Evolutionary conservation across 92 coral and sea anemone species (phyloP), one percentile per base, ranked within the genome.

Genomic region (Porites divaricata): DNA sequence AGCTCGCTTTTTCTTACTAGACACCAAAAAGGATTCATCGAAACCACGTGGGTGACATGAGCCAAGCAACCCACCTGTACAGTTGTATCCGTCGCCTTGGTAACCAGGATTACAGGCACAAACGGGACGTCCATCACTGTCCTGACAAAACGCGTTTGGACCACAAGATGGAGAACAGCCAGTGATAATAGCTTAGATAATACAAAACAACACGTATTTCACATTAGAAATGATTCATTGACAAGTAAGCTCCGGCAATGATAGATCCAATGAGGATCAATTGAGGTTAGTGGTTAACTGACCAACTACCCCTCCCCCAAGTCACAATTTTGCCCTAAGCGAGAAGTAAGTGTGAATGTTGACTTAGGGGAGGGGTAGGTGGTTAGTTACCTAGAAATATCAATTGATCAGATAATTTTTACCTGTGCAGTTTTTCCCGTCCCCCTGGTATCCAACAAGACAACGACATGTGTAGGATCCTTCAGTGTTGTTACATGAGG

Each of bases 401-500:
- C 41, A 28, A 28, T 28, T 3, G 6, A 2, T 28, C 41, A 4
- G 6, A 17, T 0, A 14, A 56, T 75, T 15, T 22, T 59, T 20
- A 90, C 93, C 90, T 61, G 76, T 11, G 59, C 93, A 90, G 1
- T n/a, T 74, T 16, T 48, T 89, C 11, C 90, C 87, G 53, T 86
- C 81, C 23, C 93, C 93, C 7, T 6, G 48, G 45, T 72, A 90
- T 1, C 93, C 93, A 6, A 35, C n/a, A 45, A 54, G 75, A 75
- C 93, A 90, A 58, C 79, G 85, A 54, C 94, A 91, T 6, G 49
- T 17, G 45, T 83, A 91, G 16, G 74, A 82, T 11, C 94, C 94
- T 1, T 50, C 77, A 6, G 70, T 23, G 83, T 91, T 84, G 9
- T 22, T 68, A 59, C 94, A 91, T 1, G 53, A 26, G 28, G 91